These are phyloP conservation scores for Oryzias melastigma DNA, from an alignment of 2,113 vertebrate species.

Conservation along the genomic window DNA sequence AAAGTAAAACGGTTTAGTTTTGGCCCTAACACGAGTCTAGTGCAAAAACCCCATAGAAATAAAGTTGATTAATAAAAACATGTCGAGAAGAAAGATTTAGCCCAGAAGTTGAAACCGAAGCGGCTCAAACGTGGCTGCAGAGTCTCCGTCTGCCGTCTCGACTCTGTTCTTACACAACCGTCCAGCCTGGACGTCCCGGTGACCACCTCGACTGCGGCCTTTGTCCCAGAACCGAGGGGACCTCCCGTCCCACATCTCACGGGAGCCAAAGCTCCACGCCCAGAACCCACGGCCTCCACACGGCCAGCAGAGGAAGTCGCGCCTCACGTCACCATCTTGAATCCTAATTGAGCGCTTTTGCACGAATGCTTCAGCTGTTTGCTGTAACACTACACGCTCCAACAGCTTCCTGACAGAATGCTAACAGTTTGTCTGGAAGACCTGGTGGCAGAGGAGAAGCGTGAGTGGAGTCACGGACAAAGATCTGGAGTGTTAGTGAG, in stretches of 20 bases:
- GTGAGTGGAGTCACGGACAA: constrained; percentile 19
- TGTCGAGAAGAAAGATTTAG: too few species aligned
- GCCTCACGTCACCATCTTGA: constrained; percentile 24
- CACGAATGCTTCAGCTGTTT: constrained; percentile 38
- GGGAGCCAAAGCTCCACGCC: constrained; percentile 5
- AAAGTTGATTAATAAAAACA: too few species aligned
- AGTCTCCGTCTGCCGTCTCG: too few species aligned
- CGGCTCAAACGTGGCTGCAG: too few species aligned
- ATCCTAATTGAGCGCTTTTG: constrained; percentile 9
- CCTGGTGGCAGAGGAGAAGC: constrained; percentile 7
- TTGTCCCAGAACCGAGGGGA: constrained; percentile 14
- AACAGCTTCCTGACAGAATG: constrained; percentile 49
- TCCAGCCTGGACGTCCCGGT: too few species aligned
- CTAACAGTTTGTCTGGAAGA: background rate
- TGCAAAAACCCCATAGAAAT: too few species aligned
- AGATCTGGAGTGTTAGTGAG: background rate
- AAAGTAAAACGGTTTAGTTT: too few species aligned
- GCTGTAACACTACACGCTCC: constrained; percentile 23
- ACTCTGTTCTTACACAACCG: too few species aligned
- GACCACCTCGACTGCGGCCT: background rate
- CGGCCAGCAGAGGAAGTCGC: constrained; percentile 36
- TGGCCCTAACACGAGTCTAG: too few species aligned
- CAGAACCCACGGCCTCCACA: constrained; percentile 7
- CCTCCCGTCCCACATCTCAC: constrained; percentile 9
- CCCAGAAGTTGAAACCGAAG: too few species aligned